A percentile compares a stretch with the other conserved stretches of the same genome.
Evolutionary conservation across 53 echinoderm and acorn worm species (phyloP).

Genomic region (Patiria pectinifera): DNA sequence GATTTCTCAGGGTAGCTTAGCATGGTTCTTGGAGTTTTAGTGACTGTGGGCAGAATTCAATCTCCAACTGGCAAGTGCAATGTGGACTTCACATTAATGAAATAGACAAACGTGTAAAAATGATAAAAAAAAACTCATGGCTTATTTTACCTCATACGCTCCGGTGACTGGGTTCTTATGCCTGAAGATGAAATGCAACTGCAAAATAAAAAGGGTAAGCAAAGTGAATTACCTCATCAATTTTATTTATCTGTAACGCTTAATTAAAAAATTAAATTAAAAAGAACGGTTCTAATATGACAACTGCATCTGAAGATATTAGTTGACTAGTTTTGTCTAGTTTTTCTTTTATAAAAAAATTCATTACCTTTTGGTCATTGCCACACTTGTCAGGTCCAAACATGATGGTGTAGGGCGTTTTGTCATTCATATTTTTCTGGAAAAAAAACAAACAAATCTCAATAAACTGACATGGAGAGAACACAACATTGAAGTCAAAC

Average conservation of each 20-base stretch:
- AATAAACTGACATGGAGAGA: neutral
- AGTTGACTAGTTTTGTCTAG: neutral
- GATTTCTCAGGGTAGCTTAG: too few relatives aligned
- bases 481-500: neutral
- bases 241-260: neutral
- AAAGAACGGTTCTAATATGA: neutral
- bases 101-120: neutral
- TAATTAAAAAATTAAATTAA: neutral
- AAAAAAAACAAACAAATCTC: neutral
- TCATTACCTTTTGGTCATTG: conserved; percentile 91
- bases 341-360: too few relatives aligned
- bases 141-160: conserved; percentile 80
- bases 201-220: conserved; percentile 25
- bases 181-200: conserved; percentile 95
- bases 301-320: neutral
- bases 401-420: conserved; percentile 97
- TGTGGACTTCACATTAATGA: neutral
- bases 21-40: too few relatives aligned
- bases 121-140: neutral
- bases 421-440: conserved; percentile 84
- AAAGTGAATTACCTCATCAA: neutral
- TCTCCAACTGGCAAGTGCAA: too few relatives aligned
- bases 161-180: conserved; percentile 95
- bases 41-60: too few relatives aligned
- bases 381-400: conserved; percentile 99